These are phyloP conservation scores for Pangasius djambal DNA, from an alignment of 2,797 vertebrate species.

Conservation along the genomic window DNA sequence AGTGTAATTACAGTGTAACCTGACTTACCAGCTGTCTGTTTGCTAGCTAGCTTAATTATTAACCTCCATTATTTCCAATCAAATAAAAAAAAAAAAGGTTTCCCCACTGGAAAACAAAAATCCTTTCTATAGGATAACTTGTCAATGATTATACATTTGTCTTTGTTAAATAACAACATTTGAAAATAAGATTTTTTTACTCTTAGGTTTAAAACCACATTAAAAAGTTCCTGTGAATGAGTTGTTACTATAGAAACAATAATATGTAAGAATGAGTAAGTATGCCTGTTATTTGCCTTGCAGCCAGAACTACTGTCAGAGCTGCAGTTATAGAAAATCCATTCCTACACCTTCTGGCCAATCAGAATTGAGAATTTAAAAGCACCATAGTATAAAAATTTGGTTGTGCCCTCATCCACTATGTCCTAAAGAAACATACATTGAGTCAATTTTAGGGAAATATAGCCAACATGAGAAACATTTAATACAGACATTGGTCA, in stretches of 20 bases:
- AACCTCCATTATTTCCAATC: too few relatives aligned
- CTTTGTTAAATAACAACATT: not conserved
- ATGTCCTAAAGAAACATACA: too few relatives aligned
- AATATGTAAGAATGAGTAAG: too few relatives aligned
- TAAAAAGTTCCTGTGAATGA: too few relatives aligned
- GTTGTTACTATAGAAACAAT: too few relatives aligned
- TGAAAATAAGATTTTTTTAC: too few relatives aligned
- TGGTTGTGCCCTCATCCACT: not conserved
- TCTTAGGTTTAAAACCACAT: too few relatives aligned
- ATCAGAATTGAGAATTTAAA: not conserved
- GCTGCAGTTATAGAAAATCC: not conserved
- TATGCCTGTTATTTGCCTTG: not conserved
- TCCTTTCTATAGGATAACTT: not conserved
- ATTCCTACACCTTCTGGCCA: not conserved
- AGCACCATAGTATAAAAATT: not conserved
- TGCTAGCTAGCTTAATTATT: too few relatives aligned
- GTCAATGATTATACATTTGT: not conserved
- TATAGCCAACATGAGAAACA: not conserved
- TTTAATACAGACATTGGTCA: not conserved
- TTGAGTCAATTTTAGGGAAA: not conserved
- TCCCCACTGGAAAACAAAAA: not conserved
- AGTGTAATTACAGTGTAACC: too few relatives aligned
- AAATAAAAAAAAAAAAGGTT: too few relatives aligned
- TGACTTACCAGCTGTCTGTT: too few relatives aligned
- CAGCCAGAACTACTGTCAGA: not conserved